Evolutionary conservation across 2,797 vertebrate species (phyloP), one percentile per base, ranked within the genome.

Genomic region (Manis pentadactyla): DNA sequence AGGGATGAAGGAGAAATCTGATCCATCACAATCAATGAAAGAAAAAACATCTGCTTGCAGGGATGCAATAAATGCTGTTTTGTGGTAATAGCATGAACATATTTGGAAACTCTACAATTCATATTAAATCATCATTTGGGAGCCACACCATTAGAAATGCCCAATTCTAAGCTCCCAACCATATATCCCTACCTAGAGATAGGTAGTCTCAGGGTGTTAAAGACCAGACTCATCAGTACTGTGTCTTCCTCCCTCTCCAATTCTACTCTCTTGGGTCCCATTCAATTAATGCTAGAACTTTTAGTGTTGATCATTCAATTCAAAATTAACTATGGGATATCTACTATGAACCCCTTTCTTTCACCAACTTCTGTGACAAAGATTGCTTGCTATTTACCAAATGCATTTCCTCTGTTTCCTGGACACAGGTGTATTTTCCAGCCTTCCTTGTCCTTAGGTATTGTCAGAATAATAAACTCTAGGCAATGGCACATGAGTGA

Each of bases 1-100:
- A 53, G n/a, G 55, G 95, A 90, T 84, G 82, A 75, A 73, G 81
- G 53, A 53, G 51, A 96, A 91, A 88, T 61, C 27, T 66, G 64
- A 94, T 14, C 46, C 53, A 14, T 39, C 39, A 42, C n/a, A 85
- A 74, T 34, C 46, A 87, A 51, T 4, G 18, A 17, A 27, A 73
- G 61, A 59, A 88, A 51, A 95, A 53, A 23, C 71, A 55, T 37
- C 53, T 11, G 4, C 12, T 46, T 29, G 15, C 29, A 90, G 66
- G 46, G 23, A 55, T 31, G 12, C 0, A 92, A 69, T 46, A 63
- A 42, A 21, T 73, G 37, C 29, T 42, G 46, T 63, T 77, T 2
- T 17, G 61, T 75, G 75, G 14, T 59, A 71, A 77, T 0, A 42
- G 77, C 27, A 86, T 3, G 37, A 77, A 31, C 19, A 13, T 71